Base-by-base conservation (phyloP, 1,140 invertebrate species). In the Oryzaephilus surinamensis region DNA sequence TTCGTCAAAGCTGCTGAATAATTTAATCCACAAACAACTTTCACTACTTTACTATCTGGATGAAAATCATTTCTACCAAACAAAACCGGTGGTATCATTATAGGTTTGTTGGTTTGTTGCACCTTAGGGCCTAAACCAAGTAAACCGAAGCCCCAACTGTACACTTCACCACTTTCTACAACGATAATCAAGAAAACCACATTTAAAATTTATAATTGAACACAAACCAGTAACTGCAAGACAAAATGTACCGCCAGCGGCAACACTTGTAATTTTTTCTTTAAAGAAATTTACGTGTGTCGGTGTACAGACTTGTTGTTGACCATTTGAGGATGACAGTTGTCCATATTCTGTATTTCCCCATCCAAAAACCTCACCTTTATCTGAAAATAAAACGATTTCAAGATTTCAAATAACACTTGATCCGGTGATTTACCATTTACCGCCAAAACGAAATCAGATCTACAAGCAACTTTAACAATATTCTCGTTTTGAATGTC, bases 301-400 rank as follows among this genome's bases (percentile, higher is more conserved):
- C 0, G 92, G 81, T 27, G 72, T 70, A 57, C 81, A 75, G 6
- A 84, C 61, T 61, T 85, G 82, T 33, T 68, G 67, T 21, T 68
- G 58, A 19, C 66, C 65, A 14, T 52, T 51, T 5, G 48, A 33
- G 53, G 62, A 62, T 8, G 63, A 58, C 19, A 98, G 64, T 61
- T 97, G 93, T 2, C 76, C 76, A 58, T 96, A 97, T 66, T 98
- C 95, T 1, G 84, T 84, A 61, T 95, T 97, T 13, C 95, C 94
- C 93, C 94, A 98, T 0, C 92, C 93, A 71, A 96, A 97, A 2
- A 96, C 70, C 53, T 95, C 85, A 12, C 93, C 93, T 58, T 81
- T 79, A 50, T 93, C n/a, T n/a, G n/a, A n/a, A n/a, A n/a, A n/a
- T n/a, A n/a, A n/a, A n/a, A n/a, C n/a, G n/a, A n/a, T n/a, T n/a